phyloP scores from a whole-genome alignment of 1,140 invertebrate genomes.

The Hormaphis cornu region DNA sequence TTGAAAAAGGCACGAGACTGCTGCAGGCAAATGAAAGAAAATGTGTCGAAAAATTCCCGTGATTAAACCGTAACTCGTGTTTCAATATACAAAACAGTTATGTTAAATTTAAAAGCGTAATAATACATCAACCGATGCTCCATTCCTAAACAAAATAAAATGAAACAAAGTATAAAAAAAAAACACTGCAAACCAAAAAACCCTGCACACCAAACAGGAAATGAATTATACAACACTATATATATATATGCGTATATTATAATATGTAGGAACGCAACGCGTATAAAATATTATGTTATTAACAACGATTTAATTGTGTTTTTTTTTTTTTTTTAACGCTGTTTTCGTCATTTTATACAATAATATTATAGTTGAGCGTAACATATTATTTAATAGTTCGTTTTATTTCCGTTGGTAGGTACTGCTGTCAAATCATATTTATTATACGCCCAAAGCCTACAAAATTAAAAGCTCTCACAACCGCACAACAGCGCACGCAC shows the following conservation, averaged over 20 bases:
- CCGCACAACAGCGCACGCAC: conserved; percentile 23
- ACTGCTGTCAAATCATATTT: conserved; percentile 9
- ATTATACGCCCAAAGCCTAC: conserved; percentile 23
- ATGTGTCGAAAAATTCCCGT: background rate
- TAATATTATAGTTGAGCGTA: background rate
- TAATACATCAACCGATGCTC: conserved; percentile 12
- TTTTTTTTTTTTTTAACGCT: too few relatives aligned
- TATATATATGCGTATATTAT: background rate
- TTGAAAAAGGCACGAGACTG: background rate
- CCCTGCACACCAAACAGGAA: conserved; percentile 26
- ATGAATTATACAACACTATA: conserved; percentile 6
- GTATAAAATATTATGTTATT: background rate
- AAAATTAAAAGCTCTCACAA: conserved; percentile 6
- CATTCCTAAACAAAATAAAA: conserved; percentile 5
- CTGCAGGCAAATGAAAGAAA: background rate
- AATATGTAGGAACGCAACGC: background rate
- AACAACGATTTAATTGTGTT: background rate
- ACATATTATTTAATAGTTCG: background rate
- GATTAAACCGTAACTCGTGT: conserved; percentile 9
- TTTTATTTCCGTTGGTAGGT: background rate
- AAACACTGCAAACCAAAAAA: conserved; percentile 28
- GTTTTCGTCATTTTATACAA: too few relatives aligned
- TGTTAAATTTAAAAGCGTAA: conserved; percentile 1
- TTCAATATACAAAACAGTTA: background rate
- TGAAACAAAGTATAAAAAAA: conserved; percentile 2